These are phyloP conservation scores for Parnassius orleans DNA, from an alignment of 2,888 invertebrate species.

Conservation along the genomic window DNA sequence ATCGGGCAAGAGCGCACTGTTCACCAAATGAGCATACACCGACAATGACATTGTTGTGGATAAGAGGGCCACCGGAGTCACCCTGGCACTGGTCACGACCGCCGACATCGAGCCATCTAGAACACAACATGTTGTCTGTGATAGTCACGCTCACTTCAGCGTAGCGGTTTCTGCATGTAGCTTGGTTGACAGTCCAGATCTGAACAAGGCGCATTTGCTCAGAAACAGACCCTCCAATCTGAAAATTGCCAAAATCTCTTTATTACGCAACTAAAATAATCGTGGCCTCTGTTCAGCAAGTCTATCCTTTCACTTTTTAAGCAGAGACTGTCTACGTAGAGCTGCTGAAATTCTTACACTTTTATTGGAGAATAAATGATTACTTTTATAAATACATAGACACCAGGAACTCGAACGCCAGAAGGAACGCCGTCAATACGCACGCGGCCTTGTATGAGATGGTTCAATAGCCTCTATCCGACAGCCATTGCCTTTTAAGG, in stretches of 20 bases:
- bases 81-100: conserved; percentile 39
- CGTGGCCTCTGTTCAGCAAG: too few species aligned
- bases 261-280: too few species aligned
- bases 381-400: too few species aligned
- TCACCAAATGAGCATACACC: conserved; percentile 50
- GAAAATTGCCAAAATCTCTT: background rate
- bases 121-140: conserved; percentile 54
- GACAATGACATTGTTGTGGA: conserved; percentile 44
- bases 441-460: too few species aligned
- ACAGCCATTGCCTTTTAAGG: too few species aligned
- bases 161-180: conserved; percentile 39
- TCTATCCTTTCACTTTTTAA: too few species aligned
- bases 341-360: too few species aligned
- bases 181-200: conserved; percentile 31
- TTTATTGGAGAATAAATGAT: too few species aligned
- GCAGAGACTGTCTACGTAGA: too few species aligned
- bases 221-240: conserved; percentile 41
- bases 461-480: too few species aligned
- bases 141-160: conserved; percentile 32
- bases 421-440: too few species aligned
- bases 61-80: conserved; percentile 8
- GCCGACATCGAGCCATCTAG: conserved; percentile 47
- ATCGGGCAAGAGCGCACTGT: conserved; percentile 41
- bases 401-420: too few species aligned
- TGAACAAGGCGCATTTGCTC: conserved; percentile 50